Conservation (phyloP, 2,888 invertebrate genomes). For the Drosophila mayaguana region DNA sequence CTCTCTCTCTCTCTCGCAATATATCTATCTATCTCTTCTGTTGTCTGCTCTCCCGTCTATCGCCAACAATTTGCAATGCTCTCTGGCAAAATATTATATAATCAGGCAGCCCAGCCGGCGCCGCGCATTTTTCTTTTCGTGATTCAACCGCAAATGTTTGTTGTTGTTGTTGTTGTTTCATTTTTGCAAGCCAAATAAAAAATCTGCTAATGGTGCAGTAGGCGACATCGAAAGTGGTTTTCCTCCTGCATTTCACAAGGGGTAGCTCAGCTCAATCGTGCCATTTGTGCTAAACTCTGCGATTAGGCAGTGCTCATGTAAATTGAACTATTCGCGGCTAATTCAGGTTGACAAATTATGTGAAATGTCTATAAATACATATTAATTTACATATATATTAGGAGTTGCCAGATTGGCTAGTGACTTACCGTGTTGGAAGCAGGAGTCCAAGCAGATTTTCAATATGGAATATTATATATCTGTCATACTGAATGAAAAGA, state of each 20-base stretch:
- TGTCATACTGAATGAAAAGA: no score
- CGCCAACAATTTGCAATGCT: slow-evolving; percentile 37
- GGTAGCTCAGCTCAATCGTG: slow-evolving; percentile 22
- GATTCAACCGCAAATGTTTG: slow-evolving; percentile 60
- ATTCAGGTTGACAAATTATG: not conserved
- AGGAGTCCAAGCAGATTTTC: no score
- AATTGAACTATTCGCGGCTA: slow-evolving; percentile 17
- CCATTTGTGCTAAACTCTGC: slow-evolving; percentile 14
- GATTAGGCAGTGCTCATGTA: slow-evolving; percentile 9
- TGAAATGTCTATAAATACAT: not conserved
- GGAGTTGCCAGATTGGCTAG: no score
- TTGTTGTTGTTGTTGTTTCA: not conserved
- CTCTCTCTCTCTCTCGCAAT: not conserved
- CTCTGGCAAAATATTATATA: slow-evolving; percentile 64
- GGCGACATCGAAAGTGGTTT: slow-evolving; percentile 75
- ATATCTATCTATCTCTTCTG: not conserved
- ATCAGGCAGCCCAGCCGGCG: slow-evolving; percentile 54
- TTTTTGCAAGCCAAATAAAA: slow-evolving; percentile 26
- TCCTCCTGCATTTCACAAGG: slow-evolving; percentile 36
- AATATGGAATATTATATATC: no score
- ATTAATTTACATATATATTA: not conserved
- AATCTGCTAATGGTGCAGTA: slow-evolving; percentile 69
- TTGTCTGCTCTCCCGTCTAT: slow-evolving; percentile 2
- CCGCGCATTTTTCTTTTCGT: slow-evolving; percentile 60
- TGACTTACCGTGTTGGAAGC: no score